These are phyloP conservation scores for Channa maculata DNA, from an alignment of 2,113 vertebrate genomes.

Conservation along the genomic window DNA sequence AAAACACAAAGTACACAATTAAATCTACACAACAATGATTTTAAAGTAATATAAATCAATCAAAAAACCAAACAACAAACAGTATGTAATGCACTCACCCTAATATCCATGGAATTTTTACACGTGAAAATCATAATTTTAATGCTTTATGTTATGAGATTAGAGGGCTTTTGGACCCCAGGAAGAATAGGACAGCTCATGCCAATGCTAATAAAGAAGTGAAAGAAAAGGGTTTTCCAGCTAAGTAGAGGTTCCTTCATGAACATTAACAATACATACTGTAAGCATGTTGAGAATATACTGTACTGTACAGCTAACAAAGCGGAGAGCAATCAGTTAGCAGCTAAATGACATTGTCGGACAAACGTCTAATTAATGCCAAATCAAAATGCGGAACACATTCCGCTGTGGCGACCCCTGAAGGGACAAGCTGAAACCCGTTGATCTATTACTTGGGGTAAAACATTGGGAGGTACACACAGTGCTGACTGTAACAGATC, in stretches of 20 bases:
- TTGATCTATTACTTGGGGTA: too few relatives aligned
- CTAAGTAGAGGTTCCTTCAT: neutral
- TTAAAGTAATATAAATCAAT: neutral
- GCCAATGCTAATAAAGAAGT: too few relatives aligned
- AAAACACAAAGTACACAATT: neutral
- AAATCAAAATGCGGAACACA: too few relatives aligned
- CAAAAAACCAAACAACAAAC: neutral
- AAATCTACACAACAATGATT: neutral
- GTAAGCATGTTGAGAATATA: neutral
- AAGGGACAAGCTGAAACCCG: too few relatives aligned
- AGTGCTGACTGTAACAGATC: constrained; percentile 11
- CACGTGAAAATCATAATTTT: neutral
- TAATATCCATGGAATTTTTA: neutral
- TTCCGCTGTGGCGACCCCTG: too few relatives aligned
- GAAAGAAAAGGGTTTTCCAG: too few relatives aligned
- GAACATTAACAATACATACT: neutral
- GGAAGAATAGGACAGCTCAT: too few relatives aligned
- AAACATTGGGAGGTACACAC: neutral
- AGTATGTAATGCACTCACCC: neutral
- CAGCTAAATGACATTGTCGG: constrained; percentile 13
- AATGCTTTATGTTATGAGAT: neutral
- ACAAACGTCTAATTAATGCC: constrained; percentile 41
- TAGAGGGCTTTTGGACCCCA: too few relatives aligned
- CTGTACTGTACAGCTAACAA: neutral
- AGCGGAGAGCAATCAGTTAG: constrained; percentile 16